Evolutionary conservation across 2,113 vertebrate genomes (phyloP).

Genomic region (Mystacornis crossleyi): DNA sequence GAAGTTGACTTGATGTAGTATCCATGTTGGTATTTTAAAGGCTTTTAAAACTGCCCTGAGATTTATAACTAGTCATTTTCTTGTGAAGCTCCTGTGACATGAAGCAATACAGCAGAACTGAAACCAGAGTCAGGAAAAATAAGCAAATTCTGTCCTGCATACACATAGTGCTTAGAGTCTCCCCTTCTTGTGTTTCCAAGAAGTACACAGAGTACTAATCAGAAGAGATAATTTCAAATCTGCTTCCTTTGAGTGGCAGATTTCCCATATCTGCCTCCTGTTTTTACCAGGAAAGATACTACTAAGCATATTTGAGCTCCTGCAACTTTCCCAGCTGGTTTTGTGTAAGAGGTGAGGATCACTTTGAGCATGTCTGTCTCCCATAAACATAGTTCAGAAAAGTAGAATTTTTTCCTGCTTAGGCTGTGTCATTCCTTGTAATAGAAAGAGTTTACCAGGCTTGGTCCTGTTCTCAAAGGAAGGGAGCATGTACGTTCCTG

Average conservation of each 20-base stretch:
- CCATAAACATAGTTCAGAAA: neutral
- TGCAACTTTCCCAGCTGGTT: neutral
- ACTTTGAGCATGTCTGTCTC: neutral
- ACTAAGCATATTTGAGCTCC: neutral
- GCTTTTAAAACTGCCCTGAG: neutral
- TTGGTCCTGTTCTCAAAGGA: neutral
- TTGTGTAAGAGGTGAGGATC: neutral
- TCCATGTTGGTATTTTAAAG: conserved; percentile 23
- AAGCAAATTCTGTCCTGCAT: neutral
- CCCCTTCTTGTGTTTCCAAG: neutral
- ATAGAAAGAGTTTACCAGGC: neutral
- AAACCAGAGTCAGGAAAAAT: neutral
- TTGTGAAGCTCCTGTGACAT: neutral
- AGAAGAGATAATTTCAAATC: neutral
- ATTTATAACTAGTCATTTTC: neutral
- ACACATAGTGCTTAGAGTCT: neutral
- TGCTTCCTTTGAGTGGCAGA: conserved; percentile 12
- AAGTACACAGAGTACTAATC: neutral
- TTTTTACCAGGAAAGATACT: neutral
- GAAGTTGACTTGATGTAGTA: neutral
- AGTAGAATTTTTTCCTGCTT: neutral
- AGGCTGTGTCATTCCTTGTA: neutral
- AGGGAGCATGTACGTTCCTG: neutral
- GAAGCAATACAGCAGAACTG: neutral
- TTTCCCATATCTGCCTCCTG: conserved; percentile 13